These are phyloP conservation scores for Aphis gossypii DNA, from an alignment of 1,140 invertebrate genomes.

Conservation along the genomic window DNA sequence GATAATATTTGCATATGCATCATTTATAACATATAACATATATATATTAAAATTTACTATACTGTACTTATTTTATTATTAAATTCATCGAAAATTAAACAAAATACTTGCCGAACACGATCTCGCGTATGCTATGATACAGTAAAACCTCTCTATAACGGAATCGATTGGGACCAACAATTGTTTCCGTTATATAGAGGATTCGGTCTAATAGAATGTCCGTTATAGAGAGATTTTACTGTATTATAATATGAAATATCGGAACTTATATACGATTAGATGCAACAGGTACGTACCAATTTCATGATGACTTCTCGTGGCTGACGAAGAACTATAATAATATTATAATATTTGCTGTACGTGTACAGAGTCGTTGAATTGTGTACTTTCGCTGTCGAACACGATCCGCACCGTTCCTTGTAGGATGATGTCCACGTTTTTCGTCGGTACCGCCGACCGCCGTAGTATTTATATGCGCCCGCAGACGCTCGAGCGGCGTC, in stretches of 20 bases:
- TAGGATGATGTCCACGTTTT: slow-evolving; percentile 39
- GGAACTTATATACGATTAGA: background rate
- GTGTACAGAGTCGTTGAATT: slow-evolving; percentile 1
- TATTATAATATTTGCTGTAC: background rate
- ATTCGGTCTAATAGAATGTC: too few species aligned
- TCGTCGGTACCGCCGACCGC: background rate
- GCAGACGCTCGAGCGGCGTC: background rate
- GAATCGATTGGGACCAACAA: too few species aligned
- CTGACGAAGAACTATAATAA: background rate
- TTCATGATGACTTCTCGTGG: slow-evolving; percentile 24
- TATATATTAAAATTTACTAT: too few species aligned
- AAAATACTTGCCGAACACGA: too few species aligned
- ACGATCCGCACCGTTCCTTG: slow-evolving; percentile 1
- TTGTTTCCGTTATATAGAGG: too few species aligned
- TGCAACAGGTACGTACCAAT: slow-evolving; percentile 2
- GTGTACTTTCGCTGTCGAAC: slow-evolving; percentile 39
- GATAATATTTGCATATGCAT: too few species aligned
- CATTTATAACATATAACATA: too few species aligned
- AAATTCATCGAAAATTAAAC: too few species aligned
- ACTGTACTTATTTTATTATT: too few species aligned
- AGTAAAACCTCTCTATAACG: too few species aligned
- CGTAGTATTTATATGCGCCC: slow-evolving; percentile 40
- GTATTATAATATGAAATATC: background rate
- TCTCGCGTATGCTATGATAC: too few species aligned
- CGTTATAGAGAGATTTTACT: too few species aligned